Base-by-base conservation (phyloP, 1,140 invertebrate genomes). In the Drosophila dunni region DNA sequence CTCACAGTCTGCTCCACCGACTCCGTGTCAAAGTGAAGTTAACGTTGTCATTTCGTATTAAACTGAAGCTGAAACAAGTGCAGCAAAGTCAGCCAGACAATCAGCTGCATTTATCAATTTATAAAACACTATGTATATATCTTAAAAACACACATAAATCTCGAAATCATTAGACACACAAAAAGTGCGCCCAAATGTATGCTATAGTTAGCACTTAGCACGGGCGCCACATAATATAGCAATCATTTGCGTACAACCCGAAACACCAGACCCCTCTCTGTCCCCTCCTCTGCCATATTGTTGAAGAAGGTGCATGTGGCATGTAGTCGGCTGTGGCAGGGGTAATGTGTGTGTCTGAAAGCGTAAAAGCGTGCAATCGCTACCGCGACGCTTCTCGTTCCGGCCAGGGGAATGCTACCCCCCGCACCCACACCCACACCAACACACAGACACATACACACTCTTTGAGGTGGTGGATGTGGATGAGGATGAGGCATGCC, bases 321-420 rank as follows among this genome's bases (percentile, higher is more conserved):
- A 57, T 62, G 58, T 70, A 54, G 29, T 67, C 71, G 46, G 8
- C 44, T 68, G 76, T 66, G 68, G 82, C 48, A 76, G 70, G 84
- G 84, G 84, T 89, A 89, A 89, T 89, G 90, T 91, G 83, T 89
- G 86, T 91, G 83, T 85, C 90, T 91, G 84, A 91, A 91, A 91
- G 90, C 90, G 90, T 91, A 91, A 91, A 91, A 91, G 90, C 90
- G 83, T 91, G 90, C 90, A 90, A 91, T 89, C 83, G 81, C 58
- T 81, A 50, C 57, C 63, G 69, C 78, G 61, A 53, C 44, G 75
- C 60, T 48, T 70, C 58, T 64, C 72, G 74, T 89, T 84, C 78
- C 80, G 83, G 67, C 51, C 70, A 15, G 13, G 13, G 13, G 44
- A 17, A 46, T 54, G 34, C 51, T 20, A 54, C 34, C 57, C 48